These are phyloP conservation scores for Barnardius zonarius DNA, from an alignment of 2,113 vertebrate genomes.

Conservation along the genomic window DNA sequence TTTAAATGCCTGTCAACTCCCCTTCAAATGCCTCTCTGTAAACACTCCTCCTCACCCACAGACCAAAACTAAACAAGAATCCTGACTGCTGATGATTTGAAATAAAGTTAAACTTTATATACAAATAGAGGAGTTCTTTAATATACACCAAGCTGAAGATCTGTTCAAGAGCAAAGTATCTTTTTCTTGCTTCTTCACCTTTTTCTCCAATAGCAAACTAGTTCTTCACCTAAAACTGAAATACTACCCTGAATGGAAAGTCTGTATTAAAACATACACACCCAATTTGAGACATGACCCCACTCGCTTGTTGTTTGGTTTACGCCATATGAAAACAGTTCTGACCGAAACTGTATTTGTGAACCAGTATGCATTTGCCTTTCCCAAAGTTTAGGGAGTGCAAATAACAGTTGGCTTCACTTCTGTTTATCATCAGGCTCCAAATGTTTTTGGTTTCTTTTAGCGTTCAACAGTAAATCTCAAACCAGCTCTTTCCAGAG, in stretches of 20 bases:
- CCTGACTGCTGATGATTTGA: background rate
- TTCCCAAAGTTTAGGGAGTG: background rate
- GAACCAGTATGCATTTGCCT: rapidly evolving
- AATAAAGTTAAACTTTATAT: background rate
- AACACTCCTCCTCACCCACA: background rate
- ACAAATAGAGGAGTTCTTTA: background rate
- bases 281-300: background rate
- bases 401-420: background rate
- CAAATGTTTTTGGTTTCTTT: background rate
- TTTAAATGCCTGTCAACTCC: background rate
- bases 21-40: background rate
- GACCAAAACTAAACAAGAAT: background rate
- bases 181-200: background rate
- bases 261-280: background rate
- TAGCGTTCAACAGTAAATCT: background rate
- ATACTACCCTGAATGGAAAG: background rate
- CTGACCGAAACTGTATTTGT: background rate
- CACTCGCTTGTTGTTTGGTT: background rate
- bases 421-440: background rate
- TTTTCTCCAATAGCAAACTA: background rate
- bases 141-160: background rate
- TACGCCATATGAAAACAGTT: background rate
- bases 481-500: background rate
- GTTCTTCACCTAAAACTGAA: background rate
- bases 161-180: background rate